Percentiles rank a stretch among this genome's conserved stretches.
phyloP scores from a whole-genome alignment of 2,888 invertebrate genomes.

The Xiphydria camelus region DNA sequence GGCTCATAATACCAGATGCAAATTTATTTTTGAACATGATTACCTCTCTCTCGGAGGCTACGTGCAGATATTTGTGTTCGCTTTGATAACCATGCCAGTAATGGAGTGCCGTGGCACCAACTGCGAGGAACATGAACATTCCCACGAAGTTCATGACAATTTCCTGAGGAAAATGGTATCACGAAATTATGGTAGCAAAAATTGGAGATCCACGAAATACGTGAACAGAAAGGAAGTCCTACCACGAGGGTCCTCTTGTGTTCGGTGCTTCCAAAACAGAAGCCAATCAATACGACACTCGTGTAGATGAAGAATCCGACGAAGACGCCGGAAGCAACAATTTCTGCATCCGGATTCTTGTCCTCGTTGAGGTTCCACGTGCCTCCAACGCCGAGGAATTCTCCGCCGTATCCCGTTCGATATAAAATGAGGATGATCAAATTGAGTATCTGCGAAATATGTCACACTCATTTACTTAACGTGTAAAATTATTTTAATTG shows the following conservation, averaged over 20 bases:
- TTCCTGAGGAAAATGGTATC: slow-evolving; percentile 65
- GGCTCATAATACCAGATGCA: background rate
- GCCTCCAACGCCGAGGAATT: slow-evolving; percentile 84
- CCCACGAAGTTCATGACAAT: slow-evolving; percentile 88
- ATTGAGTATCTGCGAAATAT: slow-evolving; percentile 72
- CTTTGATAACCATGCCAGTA: slow-evolving; percentile 88
- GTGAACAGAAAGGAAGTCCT: no score
- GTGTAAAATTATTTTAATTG: no score
- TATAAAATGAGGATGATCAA: slow-evolving; percentile 79
- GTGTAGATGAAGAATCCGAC: slow-evolving; percentile 88
- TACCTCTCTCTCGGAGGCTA: slow-evolving; percentile 75
- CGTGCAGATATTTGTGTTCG: slow-evolving; percentile 75
- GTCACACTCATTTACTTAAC: background rate
- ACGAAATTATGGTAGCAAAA: slow-evolving; percentile 8
- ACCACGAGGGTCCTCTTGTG: slow-evolving; percentile 71
- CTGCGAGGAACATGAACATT: slow-evolving; percentile 81
- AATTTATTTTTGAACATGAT: slow-evolving; percentile 4
- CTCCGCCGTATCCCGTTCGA: slow-evolving; percentile 79
- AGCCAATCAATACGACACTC: slow-evolving; percentile 73
- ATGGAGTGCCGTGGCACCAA: slow-evolving; percentile 83
- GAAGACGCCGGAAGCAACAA: slow-evolving; percentile 84
- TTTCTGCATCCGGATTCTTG: slow-evolving; percentile 85
- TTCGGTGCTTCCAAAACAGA: slow-evolving; percentile 75
- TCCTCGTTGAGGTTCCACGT: slow-evolving; percentile 90
- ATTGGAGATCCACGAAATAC: no score